Evolutionary conservation across 2,888 invertebrate species (phyloP).

Genomic region (Poecilus cupreus): DNA sequence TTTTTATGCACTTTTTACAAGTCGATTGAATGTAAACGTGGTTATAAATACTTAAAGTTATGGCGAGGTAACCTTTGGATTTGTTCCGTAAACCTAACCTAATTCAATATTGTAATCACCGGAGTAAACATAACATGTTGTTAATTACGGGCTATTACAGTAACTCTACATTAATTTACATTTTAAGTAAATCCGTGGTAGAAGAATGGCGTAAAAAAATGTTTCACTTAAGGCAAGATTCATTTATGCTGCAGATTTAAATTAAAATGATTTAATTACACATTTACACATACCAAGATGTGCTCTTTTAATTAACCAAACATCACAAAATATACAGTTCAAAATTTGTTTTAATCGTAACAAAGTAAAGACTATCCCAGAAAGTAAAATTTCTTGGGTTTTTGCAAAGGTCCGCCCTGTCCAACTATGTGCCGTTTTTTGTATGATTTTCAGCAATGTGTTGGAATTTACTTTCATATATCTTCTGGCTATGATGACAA

Average conservation of each 20-base stretch:
- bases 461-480: not conserved
- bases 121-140: constrained; percentile 6
- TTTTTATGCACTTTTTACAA: constrained; percentile 28
- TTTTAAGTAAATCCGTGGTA: not conserved
- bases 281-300: too few relatives aligned
- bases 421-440: not conserved
- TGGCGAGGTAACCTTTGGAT: constrained; percentile 32
- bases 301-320: too few relatives aligned
- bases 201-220: constrained; percentile 25
- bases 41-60: constrained; percentile 46
- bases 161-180: constrained; percentile 41
- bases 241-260: not conserved
- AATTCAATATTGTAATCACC: constrained; percentile 30
- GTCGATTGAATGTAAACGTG: constrained; percentile 37
- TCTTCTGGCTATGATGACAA: not conserved
- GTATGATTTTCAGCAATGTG: not conserved
- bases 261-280: not conserved
- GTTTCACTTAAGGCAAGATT: constrained; percentile 26
- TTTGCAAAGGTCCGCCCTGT: too few relatives aligned
- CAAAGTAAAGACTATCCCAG: too few relatives aligned
- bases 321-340: too few relatives aligned
- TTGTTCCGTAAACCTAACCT: constrained; percentile 44
- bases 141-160: constrained; percentile 29
- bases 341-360: too few relatives aligned
- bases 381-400: too few relatives aligned